Percentiles rank a stretch among this genome's conserved stretches.
These are phyloP conservation scores for Phacellophora camtschatica DNA, from an alignment of 30 jellyfish, hydroid and myxozoan genomes.

Conservation along the genomic window DNA sequence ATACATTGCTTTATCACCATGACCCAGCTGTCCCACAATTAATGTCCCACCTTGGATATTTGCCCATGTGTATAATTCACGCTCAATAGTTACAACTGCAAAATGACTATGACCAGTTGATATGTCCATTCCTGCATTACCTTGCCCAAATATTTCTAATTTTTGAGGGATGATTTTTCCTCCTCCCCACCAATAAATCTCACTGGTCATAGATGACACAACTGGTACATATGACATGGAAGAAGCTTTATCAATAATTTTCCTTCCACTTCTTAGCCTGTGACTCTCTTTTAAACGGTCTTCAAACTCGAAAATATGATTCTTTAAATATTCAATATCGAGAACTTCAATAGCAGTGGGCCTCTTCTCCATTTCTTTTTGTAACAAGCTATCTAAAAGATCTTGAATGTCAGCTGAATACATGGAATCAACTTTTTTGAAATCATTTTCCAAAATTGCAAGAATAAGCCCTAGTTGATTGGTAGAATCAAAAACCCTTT, in stretches of 20 bases:
- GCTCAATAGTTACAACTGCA: constrained; percentile 91
- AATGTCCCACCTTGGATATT: constrained; percentile 96
- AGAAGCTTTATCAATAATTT: constrained; percentile 1
- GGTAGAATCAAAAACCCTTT: constrained; percentile 85
- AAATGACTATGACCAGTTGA: constrained; percentile 92
- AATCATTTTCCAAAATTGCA: constrained; percentile 77
- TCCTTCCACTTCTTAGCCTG: constrained; percentile 9
- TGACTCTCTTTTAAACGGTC: constrained; percentile 4
- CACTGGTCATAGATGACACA: constrained; percentile 89
- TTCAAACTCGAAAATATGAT: constrained; percentile 18
- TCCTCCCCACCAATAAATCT: constrained; percentile 98
- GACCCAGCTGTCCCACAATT: constrained; percentile 93
- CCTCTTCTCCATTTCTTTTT: constrained; percentile 70
- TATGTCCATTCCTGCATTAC: constrained; percentile 81
- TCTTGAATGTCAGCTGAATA: constrained; percentile 61
- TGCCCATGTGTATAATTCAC: constrained; percentile 97
- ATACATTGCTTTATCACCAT: constrained; percentile 94
- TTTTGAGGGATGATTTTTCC: constrained; percentile 84
- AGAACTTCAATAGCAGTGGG: constrained; percentile 69
- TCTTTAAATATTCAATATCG: constrained; percentile 9
- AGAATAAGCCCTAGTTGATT: constrained; percentile 80
- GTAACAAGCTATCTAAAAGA: constrained; percentile 36
- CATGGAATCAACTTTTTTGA: constrained; percentile 45
- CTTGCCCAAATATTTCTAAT: constrained; percentile 71
- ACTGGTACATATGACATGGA: constrained; percentile 67